Evolutionary conservation across 2,113 vertebrate species (phyloP), one percentile per base, ranked within the genome.

Genomic region (Synchiropus splendidus): DNA sequence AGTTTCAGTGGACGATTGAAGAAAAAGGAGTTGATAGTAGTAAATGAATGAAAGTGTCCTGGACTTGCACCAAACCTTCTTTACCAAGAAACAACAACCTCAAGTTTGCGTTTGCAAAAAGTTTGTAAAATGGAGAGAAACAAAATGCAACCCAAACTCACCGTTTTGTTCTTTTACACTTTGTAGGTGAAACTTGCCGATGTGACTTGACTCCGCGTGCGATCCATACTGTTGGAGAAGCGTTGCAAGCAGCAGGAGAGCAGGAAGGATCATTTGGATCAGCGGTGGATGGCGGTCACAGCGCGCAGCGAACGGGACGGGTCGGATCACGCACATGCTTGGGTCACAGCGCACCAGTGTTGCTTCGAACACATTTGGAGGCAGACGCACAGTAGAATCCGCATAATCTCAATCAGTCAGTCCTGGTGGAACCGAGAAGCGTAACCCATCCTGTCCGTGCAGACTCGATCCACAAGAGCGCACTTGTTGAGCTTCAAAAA

Each of bases 181-280:
- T 77, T 88, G 75, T 57, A 87, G 79, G 45, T 87, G 86, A 78
- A 90, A 85, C 72, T 97, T 96, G 82, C 80, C 86, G 79, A 86
- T 84, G 58, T 88, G 85, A 81, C 83, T 89, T 70, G 89, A 89
- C 80, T 96, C 90, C 52, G 90, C 90, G 72, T 65, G 85, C 70
- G 86, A 79, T 58, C 87, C 88, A 78, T 77, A 82, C 54, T 83
- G 85, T 75, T 81, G 90, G 83, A 88, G 89, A 85, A 89, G 88
- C 78, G 85, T 86, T 85, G 86, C 87, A 80, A 98, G 87, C 74
- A 90, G 89, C 79, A 96, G 68, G 64, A 89, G 51, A 66, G 89
- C 89, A 86, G 89, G 73, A 80, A 89, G 90, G 90, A 89, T 91
- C 94, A 97, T 97, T 92, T 90, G 93, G 91, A 88, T 88, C 79